Percentiles rank a stretch among this genome's conserved stretches.
These are phyloP conservation scores for Barbus barbus DNA, from an alignment of 2,113 vertebrate genomes.

Conservation along the genomic window DNA sequence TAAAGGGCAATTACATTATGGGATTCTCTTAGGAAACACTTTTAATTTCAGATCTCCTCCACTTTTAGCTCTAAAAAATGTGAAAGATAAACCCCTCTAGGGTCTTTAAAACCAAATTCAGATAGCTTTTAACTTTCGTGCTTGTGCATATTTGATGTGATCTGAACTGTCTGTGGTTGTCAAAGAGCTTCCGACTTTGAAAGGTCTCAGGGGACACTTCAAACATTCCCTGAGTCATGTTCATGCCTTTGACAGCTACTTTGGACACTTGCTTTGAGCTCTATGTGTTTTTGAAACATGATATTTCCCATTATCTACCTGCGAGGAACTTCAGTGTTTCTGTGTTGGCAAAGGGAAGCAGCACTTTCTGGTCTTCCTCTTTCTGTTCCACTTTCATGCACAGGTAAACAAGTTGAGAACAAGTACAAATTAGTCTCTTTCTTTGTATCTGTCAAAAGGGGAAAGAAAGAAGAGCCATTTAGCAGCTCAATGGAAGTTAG, in stretches of 20 bases:
- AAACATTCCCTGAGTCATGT: neutral
- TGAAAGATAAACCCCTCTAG: neutral
- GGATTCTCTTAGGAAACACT: neutral
- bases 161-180: constrained; percentile 30
- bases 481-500: neutral
- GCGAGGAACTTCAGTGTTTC: neutral
- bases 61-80: constrained; percentile 10
- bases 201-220: constrained; percentile 1
- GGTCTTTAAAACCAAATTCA: neutral
- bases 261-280: neutral
- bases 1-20: neutral
- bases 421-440: neutral
- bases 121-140: constrained; percentile 10
- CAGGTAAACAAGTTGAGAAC: constrained; percentile 36
- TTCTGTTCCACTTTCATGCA: constrained; percentile 13
- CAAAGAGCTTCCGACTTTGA: constrained; percentile 19
- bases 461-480: neutral
- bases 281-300: constrained; percentile 13
- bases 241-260: neutral
- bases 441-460: constrained; percentile 1
- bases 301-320: constrained; percentile 14
- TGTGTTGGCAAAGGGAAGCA: neutral
- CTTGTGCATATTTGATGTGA: constrained; percentile 36
- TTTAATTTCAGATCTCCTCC: neutral
- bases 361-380: constrained; percentile 15